Percentiles rank a stretch among this genome's conserved stretches.
These are phyloP conservation scores for Acrossocheilus wenchowensis DNA, from an alignment of 2,797 vertebrate species.

Conservation along the genomic window DNA sequence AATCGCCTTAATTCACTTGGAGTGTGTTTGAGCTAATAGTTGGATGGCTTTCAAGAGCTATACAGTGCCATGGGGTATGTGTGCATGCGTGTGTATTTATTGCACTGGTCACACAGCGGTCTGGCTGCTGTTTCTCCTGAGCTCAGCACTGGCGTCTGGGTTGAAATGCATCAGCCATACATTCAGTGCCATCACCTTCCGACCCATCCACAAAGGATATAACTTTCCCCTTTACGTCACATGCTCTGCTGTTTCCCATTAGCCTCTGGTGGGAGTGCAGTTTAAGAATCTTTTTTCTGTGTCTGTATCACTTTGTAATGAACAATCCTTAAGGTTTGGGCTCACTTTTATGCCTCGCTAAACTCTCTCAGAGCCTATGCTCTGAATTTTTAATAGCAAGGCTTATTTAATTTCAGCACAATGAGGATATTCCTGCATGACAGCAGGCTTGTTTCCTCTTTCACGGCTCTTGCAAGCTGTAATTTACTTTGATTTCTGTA, in stretches of 20 bases:
- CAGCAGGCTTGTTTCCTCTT: neutral
- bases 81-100: constrained; percentile 32
- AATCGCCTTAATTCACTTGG: constrained; percentile 60
- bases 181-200: neutral
- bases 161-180: constrained; percentile 44
- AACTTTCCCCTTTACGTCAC: constrained; percentile 42
- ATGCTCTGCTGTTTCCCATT: constrained; percentile 40
- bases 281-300: neutral
- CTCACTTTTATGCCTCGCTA: neutral
- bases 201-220: constrained; percentile 33
- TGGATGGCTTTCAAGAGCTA: constrained; percentile 36
- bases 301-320: neutral
- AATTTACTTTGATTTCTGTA: constrained; percentile 23
- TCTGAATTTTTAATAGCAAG: neutral
- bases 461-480: neutral
- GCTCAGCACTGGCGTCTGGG: constrained; percentile 41
- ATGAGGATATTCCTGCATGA: constrained; percentile 4
- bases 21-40: constrained; percentile 36
- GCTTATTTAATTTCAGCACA: constrained; percentile 8
- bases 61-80: neutral
- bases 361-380: neutral
- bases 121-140: constrained; percentile 42
- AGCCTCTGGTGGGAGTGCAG: constrained; percentile 3
- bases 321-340: neutral
- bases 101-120: constrained; percentile 21